Base-by-base conservation (phyloP, 1,140 invertebrate species). In the Aphaenogaster rudis region DNA sequence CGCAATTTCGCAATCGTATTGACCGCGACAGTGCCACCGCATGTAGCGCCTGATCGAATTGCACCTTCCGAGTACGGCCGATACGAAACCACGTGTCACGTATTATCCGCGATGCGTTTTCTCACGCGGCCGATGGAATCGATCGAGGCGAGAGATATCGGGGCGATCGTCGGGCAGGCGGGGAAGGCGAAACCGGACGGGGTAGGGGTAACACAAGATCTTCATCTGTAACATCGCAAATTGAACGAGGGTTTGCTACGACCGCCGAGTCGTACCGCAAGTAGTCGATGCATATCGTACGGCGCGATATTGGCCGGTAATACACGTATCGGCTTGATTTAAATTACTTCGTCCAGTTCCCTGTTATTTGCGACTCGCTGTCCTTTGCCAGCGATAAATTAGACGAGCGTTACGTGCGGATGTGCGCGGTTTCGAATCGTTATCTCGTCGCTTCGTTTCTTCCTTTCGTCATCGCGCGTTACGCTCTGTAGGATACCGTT, bases 151-250 rank as follows among this genome's bases (percentile, higher is more conserved):
- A 91, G 48, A 90, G 69, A 72, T 72, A 86, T 87, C 67, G 87
- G 69, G 72, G 57, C 63, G 82, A 79, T 90, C 89, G 89, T 74
- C 87, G 66, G 81, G 33, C 61, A 84, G 77, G 66, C 77, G 86
- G 77, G 77, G 15, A 63, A 59, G 21, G 72, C 36, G 78, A 84
- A 72, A 76, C 52, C 72, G 61, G 48, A 79, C 17, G 33, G 33
- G 87, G 88, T 13, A 63, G 84, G 86, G 80, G 77, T 91, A 91
- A 91, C 90, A 71, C 72, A 84, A 88, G 89, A 92, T 92, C 91
- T 92, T 93, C 92, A 92, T 93, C 93, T 91, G 92, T 94, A 94
- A 94, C 93, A 94, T 92, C 93, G 91, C 91, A 94, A 93, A 94
- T 94, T 94, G 93, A 94, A 93, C 92, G 93, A 88, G 89, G 92